Evolutionary conservation across 2,888 invertebrate genomes (phyloP).

Genomic region (Trypoxylon attenuatum): DNA sequence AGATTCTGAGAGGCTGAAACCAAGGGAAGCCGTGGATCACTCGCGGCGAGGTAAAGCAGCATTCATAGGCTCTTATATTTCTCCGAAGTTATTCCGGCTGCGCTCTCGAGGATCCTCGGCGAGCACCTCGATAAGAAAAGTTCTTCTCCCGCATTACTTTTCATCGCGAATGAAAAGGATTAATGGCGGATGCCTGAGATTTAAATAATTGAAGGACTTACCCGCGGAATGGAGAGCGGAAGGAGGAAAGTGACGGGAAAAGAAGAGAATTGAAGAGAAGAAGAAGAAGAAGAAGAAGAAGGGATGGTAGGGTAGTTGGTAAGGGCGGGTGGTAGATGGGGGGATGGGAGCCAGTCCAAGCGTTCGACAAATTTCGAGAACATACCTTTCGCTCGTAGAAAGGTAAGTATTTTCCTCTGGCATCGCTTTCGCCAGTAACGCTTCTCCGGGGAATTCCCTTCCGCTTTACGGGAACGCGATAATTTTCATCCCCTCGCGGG

Average conservation of each 20-base stretch:
- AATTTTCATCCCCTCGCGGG: constrained; percentile 45
- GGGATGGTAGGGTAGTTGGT: too few species aligned
- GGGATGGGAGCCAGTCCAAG: too few species aligned
- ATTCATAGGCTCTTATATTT: too few species aligned
- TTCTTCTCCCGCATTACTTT: background rate
- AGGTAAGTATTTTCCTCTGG: constrained; percentile 1
- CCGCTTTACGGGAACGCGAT: constrained; percentile 47
- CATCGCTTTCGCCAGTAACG: constrained; percentile 23
- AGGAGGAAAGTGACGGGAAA: too few species aligned
- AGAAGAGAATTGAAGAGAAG: too few species aligned
- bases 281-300: too few species aligned
- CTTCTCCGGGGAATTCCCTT: constrained; percentile 21
- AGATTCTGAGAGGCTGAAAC: too few species aligned
- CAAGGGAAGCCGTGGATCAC: too few species aligned
- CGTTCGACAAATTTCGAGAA: background rate
- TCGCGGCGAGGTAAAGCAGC: too few species aligned
- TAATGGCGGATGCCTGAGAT: background rate
- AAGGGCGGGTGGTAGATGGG: too few species aligned
- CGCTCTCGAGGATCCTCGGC: background rate
- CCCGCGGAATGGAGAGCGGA: too few species aligned
- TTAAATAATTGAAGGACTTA: background rate
- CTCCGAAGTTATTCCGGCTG: background rate
- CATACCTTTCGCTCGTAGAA: background rate
- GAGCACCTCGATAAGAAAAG: background rate
- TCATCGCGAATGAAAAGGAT: background rate